These are phyloP conservation scores for Tupaia tana DNA, from an alignment of 2,113 vertebrate genomes.

Conservation along the genomic window DNA sequence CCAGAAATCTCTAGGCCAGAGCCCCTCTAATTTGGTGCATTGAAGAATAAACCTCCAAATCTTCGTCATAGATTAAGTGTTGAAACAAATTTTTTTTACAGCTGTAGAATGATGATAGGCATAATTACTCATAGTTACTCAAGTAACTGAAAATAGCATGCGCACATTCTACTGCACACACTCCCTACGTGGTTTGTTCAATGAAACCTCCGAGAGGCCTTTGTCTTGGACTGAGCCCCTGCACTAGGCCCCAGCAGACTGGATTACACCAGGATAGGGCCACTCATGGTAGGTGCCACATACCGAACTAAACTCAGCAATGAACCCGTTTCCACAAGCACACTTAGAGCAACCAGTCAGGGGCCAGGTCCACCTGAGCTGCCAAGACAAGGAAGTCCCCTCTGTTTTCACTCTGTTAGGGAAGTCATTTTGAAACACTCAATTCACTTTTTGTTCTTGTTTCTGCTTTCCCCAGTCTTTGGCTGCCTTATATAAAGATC, in stretches of 20 bases:
- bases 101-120: neutral
- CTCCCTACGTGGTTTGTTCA: neutral
- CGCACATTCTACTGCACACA: neutral
- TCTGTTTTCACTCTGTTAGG: neutral
- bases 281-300: neutral
- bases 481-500: neutral
- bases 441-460: neutral
- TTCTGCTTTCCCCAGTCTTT: neutral
- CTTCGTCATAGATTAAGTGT: neutral
- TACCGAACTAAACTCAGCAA: neutral
- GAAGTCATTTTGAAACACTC: neutral
- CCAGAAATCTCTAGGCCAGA: conserved; percentile 3
- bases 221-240: neutral
- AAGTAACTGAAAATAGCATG: neutral
- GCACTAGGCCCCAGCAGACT: neutral
- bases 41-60: neutral
- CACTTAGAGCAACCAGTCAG: neutral
- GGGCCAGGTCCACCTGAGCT: neutral
- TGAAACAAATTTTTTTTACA: neutral
- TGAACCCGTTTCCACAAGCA: neutral
- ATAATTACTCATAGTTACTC: neutral
- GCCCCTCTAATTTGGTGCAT: neutral
- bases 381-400: neutral
- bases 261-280: neutral
- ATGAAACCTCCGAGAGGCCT: neutral